Base-by-base conservation (phyloP, 1,140 invertebrate species). In the Caenorhabditis tropicalis region DNA sequence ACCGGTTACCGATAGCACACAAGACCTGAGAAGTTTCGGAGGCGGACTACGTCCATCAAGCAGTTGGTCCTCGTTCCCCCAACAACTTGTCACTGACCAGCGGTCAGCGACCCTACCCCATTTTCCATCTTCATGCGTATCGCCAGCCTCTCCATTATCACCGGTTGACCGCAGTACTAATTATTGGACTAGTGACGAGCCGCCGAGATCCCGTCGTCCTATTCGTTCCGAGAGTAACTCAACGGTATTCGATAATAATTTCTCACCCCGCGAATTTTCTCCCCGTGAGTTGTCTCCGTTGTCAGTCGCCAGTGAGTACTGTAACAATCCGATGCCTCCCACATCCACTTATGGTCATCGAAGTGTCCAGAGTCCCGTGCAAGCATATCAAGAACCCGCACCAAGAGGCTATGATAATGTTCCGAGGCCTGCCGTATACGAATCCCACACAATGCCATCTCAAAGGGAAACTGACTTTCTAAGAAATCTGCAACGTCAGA, bases 41-140 rank as follows among this genome's bases (percentile, higher is more conserved):
- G 36, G 65, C 65, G 65, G 65, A 24, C 36, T 74, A 7, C 51
- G 48, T 81, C 51, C 51, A 19, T 53, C 79, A 36, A 58, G 79
- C 48, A 53, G 48, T 53, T 53, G 79, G 48, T 56, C 79, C 6
- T 51, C 79, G 48, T 81, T 56, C 48, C 79, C 79, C 24, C 79
- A 81, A 39, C 48, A 81, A 53, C 24, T 51, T 81, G 48, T 81
- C 79, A 74, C 12, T 74, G 79, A 58, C 79, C 48, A 58, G 31
- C 79, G 48, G 51, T 81, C 79, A 81, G 27, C 79, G 27, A 81
- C 51, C 16, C 79, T 81, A 16, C 51, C 79, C 33, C 79, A 53
- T 39, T 81, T 81, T 53, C 79, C 48, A 81, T 81, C 31, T 29
- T 81, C 51, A 81, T 56, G 79, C 79, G 48, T 53, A 31, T 53